Percentiles rank a stretch among this genome's conserved stretches.
These are phyloP conservation scores for Arothron firmamentum DNA, from an alignment of 2,113 vertebrate species.

Conservation along the genomic window DNA sequence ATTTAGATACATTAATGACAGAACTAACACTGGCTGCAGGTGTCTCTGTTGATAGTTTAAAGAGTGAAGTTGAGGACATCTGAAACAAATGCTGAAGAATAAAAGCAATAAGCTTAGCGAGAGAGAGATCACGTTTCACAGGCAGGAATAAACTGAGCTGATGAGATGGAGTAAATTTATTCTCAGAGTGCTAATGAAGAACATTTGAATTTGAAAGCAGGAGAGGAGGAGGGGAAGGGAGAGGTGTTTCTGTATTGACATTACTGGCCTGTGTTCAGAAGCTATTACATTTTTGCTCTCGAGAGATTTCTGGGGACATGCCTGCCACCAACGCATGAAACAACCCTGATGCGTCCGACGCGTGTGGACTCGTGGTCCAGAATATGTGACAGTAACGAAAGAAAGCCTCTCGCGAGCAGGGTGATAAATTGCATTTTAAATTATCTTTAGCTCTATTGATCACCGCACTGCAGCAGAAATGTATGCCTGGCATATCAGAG, in stretches of 20 bases:
- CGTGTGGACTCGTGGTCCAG: neutral
- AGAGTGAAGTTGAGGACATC: no score
- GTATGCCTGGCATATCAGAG: slow-evolving; percentile 61
- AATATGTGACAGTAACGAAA: slow-evolving; percentile 22
- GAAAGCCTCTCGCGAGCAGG: slow-evolving; percentile 60
- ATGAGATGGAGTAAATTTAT: slow-evolving; percentile 40
- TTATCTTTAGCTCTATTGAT: slow-evolving; percentile 67
- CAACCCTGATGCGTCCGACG: neutral
- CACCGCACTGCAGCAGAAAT: slow-evolving; percentile 62
- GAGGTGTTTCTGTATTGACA: neutral
- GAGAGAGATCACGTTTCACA: slow-evolving; percentile 12
- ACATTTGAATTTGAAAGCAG: slow-evolving; percentile 37
- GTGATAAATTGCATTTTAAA: slow-evolving; percentile 74
- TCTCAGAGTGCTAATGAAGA: slow-evolving; percentile 41
- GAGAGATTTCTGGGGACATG: neutral
- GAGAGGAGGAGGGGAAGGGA: slow-evolving; percentile 5
- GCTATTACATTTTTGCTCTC: slow-evolving; percentile 5
- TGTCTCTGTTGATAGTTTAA: no score
- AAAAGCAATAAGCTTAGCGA: no score
- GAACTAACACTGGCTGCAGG: no score
- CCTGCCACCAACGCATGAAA: neutral
- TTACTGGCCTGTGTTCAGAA: neutral
- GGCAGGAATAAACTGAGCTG: slow-evolving; percentile 15
- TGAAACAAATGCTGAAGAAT: no score
- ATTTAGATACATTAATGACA: no score